Evolutionary conservation across 2,113 vertebrate genomes (phyloP), one percentile per base, ranked within the genome.

Genomic region (Lepus timidus): DNA sequence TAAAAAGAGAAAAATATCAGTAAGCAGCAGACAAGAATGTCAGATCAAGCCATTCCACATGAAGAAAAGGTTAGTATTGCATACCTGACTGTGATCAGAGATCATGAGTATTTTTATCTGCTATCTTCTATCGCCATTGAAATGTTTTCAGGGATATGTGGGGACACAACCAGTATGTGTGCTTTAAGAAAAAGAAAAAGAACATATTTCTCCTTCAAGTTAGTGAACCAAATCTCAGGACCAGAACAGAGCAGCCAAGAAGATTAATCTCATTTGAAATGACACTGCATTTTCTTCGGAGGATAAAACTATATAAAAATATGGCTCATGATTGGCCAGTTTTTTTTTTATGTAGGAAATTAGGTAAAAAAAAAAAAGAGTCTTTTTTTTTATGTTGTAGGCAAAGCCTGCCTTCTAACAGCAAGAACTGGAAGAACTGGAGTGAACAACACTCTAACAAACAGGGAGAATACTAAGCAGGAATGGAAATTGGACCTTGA

Each of bases 191-290:
- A 70, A 78, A 39, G 5, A 88, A 94, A 79, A 10, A 20, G 52
- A 94, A 85, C 7, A 27, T 36, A 79, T 94, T 82, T 19, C 17
- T 90, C 36, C 22, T 88, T 11, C 36, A 44, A 88, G 68, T 92
- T 78, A 96, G 39, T 75, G 82, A 95, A 67, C 68, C 51, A 9
- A 65, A 67, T 88, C 85, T 79, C 51, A 88, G 70, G 25, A 92
- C 58, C 81, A 79, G 61, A 74, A 90, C 78, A 75, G 75, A 93
- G 61, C n/a, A 79, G 76, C 44, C 52, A 88, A 94, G 79, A 78
- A 87, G 85, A 95, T 93, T 61, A 73, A 94, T 95, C 85, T 83
- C 75, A 76, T 89, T 93, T 96, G 75, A 87, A 93, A 91, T 49
- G 33, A 91, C 96, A 89, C 55, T 90, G 6, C 25, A 39, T 90